phyloP scores from a whole-genome alignment of 2,113 vertebrate genomes.

The Chaetura pelagica region DNA sequence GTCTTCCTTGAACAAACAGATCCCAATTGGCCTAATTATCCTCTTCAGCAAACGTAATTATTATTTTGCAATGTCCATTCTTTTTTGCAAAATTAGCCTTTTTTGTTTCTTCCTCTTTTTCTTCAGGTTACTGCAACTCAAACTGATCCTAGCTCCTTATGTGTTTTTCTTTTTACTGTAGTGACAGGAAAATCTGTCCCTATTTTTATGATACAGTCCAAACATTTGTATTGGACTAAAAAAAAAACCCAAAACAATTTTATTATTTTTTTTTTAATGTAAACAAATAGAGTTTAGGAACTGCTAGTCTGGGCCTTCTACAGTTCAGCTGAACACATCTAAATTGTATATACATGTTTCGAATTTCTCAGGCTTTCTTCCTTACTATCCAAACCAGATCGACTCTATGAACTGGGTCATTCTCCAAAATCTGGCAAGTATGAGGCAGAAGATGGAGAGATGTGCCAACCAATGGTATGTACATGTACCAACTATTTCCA shows the following conservation, averaged over 20 bases:
- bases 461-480: neutral
- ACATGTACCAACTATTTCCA: neutral
- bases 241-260: neutral
- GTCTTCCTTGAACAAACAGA: neutral
- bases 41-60: accelerated
- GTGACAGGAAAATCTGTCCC: neutral
- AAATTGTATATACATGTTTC: conserved; percentile 34
- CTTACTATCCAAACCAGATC: neutral
- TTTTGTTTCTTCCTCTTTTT: neutral
- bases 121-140: neutral
- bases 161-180: neutral
- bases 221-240: neutral
- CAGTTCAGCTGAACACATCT: neutral
- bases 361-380: conserved; percentile 57
- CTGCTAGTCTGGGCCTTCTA: neutral
- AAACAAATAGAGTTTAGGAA: neutral
- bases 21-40: neutral
- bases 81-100: neutral
- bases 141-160: neutral
- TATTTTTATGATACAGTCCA: neutral
- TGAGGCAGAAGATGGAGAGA: neutral
- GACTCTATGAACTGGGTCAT: neutral
- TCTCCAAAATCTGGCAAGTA: neutral
- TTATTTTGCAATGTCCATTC: neutral
- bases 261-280: neutral